phyloP scores from a whole-genome alignment of 2,888 invertebrate species.

The Tillus elongatus region DNA sequence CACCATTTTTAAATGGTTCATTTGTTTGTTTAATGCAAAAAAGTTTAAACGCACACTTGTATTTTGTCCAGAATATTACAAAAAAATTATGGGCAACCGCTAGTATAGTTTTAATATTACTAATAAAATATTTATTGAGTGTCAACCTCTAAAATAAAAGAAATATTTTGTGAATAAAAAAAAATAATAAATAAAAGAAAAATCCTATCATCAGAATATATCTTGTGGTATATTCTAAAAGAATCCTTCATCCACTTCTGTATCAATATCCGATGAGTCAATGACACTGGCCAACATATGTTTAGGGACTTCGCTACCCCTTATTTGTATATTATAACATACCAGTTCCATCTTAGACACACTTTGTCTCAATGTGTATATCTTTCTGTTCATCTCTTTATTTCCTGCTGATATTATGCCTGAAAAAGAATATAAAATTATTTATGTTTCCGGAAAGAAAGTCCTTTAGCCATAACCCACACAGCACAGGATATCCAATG shows the following conservation, averaged over 20 bases:
- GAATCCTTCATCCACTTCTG: slow-evolving; percentile 37
- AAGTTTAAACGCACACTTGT: no score
- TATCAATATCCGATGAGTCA: slow-evolving; percentile 31
- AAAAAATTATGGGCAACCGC: no score
- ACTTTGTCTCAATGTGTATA: slow-evolving; percentile 62
- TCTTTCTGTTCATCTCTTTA: slow-evolving; percentile 62
- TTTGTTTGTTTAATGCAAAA: no score
- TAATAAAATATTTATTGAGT: no score
- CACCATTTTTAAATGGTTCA: no score
- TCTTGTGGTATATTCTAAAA: slow-evolving; percentile 23
- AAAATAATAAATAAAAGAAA: background rate
- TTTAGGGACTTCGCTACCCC: slow-evolving; percentile 62
- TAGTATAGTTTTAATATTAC: no score
- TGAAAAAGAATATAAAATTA: slow-evolving; percentile 27
- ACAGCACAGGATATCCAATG: no score
- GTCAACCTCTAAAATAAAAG: no score
- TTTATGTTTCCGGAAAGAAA: slow-evolving; percentile 1
- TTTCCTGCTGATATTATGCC: slow-evolving; percentile 44
- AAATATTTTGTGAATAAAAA: no score
- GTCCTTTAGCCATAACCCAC: no score
- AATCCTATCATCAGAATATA: background rate
- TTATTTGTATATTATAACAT: slow-evolving; percentile 33
- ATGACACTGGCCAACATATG: slow-evolving; percentile 53
- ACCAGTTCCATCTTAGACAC: slow-evolving; percentile 69
- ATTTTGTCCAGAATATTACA: no score